Conservation (phyloP, 2,888 invertebrate species). For the Asteroscopus sphinx region DNA sequence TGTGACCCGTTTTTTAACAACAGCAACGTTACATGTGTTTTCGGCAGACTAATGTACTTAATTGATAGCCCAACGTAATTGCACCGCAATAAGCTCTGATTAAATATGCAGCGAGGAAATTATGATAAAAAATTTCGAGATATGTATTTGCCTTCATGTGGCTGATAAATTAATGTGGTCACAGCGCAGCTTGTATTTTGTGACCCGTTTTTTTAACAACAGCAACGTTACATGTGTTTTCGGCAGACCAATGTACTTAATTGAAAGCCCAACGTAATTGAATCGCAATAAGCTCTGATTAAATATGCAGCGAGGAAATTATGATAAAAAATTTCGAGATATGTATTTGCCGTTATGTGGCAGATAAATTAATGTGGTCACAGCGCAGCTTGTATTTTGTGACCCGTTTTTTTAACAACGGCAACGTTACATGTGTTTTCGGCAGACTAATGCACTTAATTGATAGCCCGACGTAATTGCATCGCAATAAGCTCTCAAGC, state of each 20-base stretch:
- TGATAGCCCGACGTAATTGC: slow-evolving; percentile 34
- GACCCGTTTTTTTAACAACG: slow-evolving; percentile 73
- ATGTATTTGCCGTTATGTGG: slow-evolving; percentile 88
- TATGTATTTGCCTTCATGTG: slow-evolving; percentile 88
- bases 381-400: slow-evolving; percentile 81
- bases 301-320: slow-evolving; percentile 45
- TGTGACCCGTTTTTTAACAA: slow-evolving; percentile 75
- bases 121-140: slow-evolving; percentile 39
- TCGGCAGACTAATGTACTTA: slow-evolving; percentile 53
- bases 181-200: slow-evolving; percentile 81
- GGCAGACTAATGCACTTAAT: slow-evolving; percentile 53
- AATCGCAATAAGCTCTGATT: slow-evolving; percentile 34
- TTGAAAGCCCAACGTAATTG: slow-evolving; percentile 34
- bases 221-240: slow-evolving; percentile 62
- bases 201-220: slow-evolving; percentile 74
- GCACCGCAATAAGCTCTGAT: slow-evolving; percentile 34
- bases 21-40: slow-evolving; percentile 61
- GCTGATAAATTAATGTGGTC: slow-evolving; percentile 90
- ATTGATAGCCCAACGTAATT: slow-evolving; percentile 36
- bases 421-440: slow-evolving; percentile 62
- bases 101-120: slow-evolving; percentile 44
- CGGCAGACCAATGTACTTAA: slow-evolving; percentile 52
- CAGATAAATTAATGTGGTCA: slow-evolving; percentile 89
- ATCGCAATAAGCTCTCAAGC: slow-evolving; percentile 34
- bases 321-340: slow-evolving; percentile 42